Evolutionary conservation across 2,888 invertebrate species (phyloP).

Genomic region (Entomobrya multifasciata): DNA sequence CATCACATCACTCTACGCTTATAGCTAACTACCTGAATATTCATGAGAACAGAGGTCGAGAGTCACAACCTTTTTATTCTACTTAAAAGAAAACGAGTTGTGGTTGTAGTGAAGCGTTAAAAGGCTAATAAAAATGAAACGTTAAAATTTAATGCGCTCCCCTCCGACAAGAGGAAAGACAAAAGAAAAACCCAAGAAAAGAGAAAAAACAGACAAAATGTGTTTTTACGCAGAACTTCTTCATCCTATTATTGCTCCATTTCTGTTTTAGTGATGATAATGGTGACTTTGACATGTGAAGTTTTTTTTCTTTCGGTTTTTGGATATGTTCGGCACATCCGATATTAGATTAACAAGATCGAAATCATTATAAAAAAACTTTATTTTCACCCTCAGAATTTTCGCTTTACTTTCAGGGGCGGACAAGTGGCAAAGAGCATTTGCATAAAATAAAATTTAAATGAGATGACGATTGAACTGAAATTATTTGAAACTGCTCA

Average conservation of each 20-base stretch:
- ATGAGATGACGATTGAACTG: conserved; percentile 47
- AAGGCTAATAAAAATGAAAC: conserved; percentile 54
- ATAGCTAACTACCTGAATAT: conserved; percentile 49
- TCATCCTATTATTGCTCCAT: not conserved
- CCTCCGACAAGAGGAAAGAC: not conserved
- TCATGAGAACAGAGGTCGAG: conserved; percentile 55
- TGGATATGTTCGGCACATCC: conserved; percentile 2
- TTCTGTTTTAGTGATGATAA: not conserved
- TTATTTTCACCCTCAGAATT: not conserved
- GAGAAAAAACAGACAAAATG: not conserved
- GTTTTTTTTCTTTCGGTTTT: conserved; percentile 46
- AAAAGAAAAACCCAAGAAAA: too few species aligned
- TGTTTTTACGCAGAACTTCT: not conserved
- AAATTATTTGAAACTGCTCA: conserved; percentile 44
- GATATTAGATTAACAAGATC: conserved; percentile 60
- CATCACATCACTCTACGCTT: not conserved
- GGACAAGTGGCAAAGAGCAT: conserved; percentile 55
- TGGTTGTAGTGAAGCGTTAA: conserved; percentile 48
- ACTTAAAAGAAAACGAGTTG: conserved; percentile 20
- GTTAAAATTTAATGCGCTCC: not conserved
- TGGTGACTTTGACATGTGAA: conserved; percentile 19
- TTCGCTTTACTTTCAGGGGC: conserved; percentile 51
- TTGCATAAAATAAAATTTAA: conserved; percentile 68
- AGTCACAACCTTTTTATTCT: conserved; percentile 21
- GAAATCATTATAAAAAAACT: not conserved